These are phyloP conservation scores for Tholera decimalis DNA, from an alignment of 2,888 invertebrate genomes.

Conservation along the genomic window DNA sequence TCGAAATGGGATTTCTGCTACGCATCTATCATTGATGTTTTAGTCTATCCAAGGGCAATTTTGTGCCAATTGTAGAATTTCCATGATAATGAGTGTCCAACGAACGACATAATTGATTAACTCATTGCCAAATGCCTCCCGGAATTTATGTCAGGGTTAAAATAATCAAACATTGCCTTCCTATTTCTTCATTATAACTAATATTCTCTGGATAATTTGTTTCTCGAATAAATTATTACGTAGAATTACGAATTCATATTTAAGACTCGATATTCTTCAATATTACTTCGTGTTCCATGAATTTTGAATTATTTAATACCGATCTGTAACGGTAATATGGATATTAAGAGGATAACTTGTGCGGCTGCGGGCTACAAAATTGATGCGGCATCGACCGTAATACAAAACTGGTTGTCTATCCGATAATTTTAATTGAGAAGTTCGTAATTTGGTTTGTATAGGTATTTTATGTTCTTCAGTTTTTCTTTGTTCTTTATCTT, in stretches of 20 bases:
- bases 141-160: conserved; percentile 55
- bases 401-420: conserved; percentile 26
- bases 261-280: conserved; percentile 56
- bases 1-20: conserved; percentile 6
- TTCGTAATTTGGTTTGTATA: conserved; percentile 21
- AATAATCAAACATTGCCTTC: conserved; percentile 25
- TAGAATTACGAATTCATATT: conserved; percentile 37
- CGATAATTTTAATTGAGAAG: conserved; percentile 43
- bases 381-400: conserved; percentile 31
- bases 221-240: conserved; percentile 28
- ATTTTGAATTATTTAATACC: conserved; percentile 49
- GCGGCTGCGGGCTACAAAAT: conserved; percentile 33
- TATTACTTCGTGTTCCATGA: conserved; percentile 48
- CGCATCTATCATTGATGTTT: conserved; percentile 6
- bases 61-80: conserved; percentile 24
- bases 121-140: conserved; percentile 59
- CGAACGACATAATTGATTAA: conserved; percentile 41
- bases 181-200: conserved; percentile 18
- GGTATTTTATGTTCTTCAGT: conserved; percentile 1
- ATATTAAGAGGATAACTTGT: conserved; percentile 49
- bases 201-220: conserved; percentile 22
- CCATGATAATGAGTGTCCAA: conserved; percentile 33
- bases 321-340: conserved; percentile 57
- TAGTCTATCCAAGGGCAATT: background rate
- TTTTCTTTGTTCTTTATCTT: background rate